These are phyloP conservation scores for Sarotherodon lohbergeri DNA, from an alignment of 2,113 vertebrate species.

Conservation along the genomic window DNA sequence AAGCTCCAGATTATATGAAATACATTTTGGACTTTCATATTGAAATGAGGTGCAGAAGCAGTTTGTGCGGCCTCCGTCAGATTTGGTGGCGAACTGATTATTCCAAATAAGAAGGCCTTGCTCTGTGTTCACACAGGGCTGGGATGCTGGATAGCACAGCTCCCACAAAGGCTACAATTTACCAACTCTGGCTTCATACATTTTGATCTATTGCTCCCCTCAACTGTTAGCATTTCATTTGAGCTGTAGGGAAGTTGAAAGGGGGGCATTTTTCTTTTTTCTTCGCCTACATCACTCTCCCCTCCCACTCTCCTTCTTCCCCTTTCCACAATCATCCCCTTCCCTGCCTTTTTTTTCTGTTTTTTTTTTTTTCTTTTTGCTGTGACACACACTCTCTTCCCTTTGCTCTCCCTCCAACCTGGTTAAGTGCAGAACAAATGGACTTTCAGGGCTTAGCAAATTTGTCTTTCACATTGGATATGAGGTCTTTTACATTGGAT, in stretches of 20 bases:
- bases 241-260: constrained; percentile 68
- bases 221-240: constrained; percentile 70
- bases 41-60: constrained; percentile 67
- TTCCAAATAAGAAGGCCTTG: constrained; percentile 66
- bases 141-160: constrained; percentile 65
- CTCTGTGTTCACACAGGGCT: constrained; percentile 66
- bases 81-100: constrained; percentile 69
- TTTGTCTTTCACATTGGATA: constrained; percentile 63
- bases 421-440: constrained; percentile 71
- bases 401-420: constrained; percentile 34
- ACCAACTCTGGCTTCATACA: constrained; percentile 69
- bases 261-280: constrained; percentile 58
- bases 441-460: constrained; percentile 75
- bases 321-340: constrained; percentile 20
- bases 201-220: constrained; percentile 69
- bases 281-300: constrained; percentile 50
- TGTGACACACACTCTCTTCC: constrained; percentile 27
- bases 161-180: constrained; percentile 71
- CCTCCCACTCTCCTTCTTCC: constrained; percentile 37
- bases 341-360: not conserved
- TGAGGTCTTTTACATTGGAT: constrained; percentile 49
- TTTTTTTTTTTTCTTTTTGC: not conserved
- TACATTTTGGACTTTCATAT: constrained; percentile 72
- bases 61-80: constrained; percentile 57
- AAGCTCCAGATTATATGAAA: constrained; percentile 70